Evolutionary conservation across 2,797 vertebrate genomes (phyloP).

Genomic region (Rhinichthys osculus): DNA sequence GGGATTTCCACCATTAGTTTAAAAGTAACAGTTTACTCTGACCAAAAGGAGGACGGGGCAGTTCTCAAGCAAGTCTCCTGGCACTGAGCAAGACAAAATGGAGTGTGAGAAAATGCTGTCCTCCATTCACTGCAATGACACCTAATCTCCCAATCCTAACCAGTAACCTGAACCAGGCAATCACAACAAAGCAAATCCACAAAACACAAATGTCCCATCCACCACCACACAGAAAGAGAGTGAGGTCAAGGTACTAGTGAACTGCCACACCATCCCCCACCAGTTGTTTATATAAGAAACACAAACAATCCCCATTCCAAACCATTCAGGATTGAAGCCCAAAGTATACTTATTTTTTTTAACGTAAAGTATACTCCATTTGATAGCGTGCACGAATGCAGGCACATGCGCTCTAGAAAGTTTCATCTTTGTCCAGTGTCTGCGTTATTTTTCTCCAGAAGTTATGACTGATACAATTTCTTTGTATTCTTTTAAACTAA

Average conservation of each 20-base stretch:
- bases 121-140: conserved; percentile 75
- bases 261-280: conserved; percentile 45
- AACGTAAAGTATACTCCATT: neutral
- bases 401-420: neutral
- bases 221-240: conserved; percentile 53
- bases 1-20: conserved; percentile 66
- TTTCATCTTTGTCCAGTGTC: neutral
- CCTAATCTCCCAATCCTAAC: conserved; percentile 69
- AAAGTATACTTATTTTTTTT: neutral
- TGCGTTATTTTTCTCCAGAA: neutral
- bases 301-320: conserved; percentile 54
- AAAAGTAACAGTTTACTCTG: neutral
- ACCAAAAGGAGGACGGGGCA: conserved; percentile 17
- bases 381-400: neutral
- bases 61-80: conserved; percentile 60
- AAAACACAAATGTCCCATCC: conserved; percentile 68
- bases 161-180: conserved; percentile 75
- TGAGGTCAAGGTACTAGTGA: conserved; percentile 33
- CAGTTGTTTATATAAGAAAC: conserved; percentile 69
- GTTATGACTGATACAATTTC: neutral
- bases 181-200: conserved; percentile 76
- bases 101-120: conserved; percentile 79
- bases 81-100: conserved; percentile 63
- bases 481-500: neutral
- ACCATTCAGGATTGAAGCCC: conserved; percentile 9